Base-by-base conservation (phyloP, 2,888 invertebrate genomes). In the Nephrocerus scutellatus region DNA sequence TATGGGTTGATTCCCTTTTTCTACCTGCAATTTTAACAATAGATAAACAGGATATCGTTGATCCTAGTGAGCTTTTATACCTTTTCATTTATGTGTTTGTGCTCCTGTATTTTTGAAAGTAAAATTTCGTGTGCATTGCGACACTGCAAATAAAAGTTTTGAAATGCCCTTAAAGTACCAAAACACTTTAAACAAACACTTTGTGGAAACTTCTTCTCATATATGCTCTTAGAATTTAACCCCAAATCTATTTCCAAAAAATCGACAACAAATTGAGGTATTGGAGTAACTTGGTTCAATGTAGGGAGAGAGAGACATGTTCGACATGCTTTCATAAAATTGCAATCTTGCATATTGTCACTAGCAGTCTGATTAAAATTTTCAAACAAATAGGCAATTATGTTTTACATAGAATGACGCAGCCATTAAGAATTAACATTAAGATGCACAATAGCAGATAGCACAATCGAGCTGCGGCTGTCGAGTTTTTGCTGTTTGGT, bases 101-200 rank as follows among this genome's bases (percentile, higher is more conserved):
- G n/a, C n/a, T n/a, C n/a, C n/a, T n/a, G n/a, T n/a, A n/a, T n/a
- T n/a, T n/a, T n/a, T n/a, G n/a, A n/a, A n/a, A n/a, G n/a, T n/a
- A 43, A 46, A 33, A 39, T 44, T 19, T 46, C 41, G 10, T 48
- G 44, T 0, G 48, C 36, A 30, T 44, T 46, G 10, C 35, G 40
- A 20, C 46, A 46, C 12, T 44, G 44, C 8, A 41, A 36, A 30
- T 34, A 28, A 9, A 48, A 48, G 13, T 44, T 39, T 20, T 46
- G 46, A 25, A 48, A 39, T 8, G 44, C 41, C 1, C 42, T 33
- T 22, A 46, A 26, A 39, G 31, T 43, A 18, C 44, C 44, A 21
- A 44, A 48, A 19, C 48, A 48, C 0, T 26, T 30, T 9, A 46
- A 44, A 32, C 48, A 48, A 13, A 48, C 29, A 41, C 44, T 48